Percentiles rank a stretch among this genome's conserved stretches.
Evolutionary conservation across 2,888 invertebrate genomes (phyloP).

Genomic region (Cataglyphis altisquamis): DNA sequence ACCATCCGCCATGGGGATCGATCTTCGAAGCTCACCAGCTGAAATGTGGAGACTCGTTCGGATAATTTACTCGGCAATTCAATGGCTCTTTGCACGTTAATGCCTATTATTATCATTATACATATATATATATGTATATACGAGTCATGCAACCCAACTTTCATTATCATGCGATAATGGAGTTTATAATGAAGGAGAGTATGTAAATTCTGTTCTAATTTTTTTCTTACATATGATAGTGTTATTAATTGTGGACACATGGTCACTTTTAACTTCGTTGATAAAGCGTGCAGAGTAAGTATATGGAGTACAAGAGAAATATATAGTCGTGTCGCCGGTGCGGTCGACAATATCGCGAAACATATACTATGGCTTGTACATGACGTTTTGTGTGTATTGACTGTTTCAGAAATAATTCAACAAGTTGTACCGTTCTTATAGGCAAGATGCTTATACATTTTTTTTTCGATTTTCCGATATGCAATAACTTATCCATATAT

Average conservation of each 20-base stretch:
- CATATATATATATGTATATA: not conserved
- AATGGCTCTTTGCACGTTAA: constrained; percentile 1
- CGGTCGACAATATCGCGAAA: constrained; percentile 43
- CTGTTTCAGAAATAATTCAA: constrained; percentile 38
- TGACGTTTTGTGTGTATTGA: constrained; percentile 39
- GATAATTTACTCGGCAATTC: constrained; percentile 23
- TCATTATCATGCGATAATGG: constrained; percentile 10
- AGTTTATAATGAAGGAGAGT: not conserved
- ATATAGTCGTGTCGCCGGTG: constrained; percentile 21
- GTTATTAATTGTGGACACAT: not conserved
- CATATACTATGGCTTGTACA: constrained; percentile 2
- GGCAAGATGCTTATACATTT: constrained; percentile 16
- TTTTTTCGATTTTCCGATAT: not conserved
- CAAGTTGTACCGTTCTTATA: not conserved
- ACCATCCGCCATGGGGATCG: constrained; percentile 17
- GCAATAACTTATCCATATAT: constrained; percentile 1
- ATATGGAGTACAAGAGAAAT: constrained; percentile 32
- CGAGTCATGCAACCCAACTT: constrained; percentile 14
- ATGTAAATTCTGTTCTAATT: not conserved
- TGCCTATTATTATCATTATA: constrained; percentile 13
- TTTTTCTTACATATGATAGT: not conserved
- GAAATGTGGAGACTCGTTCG: constrained; percentile 20
- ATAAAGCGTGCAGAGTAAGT: constrained; percentile 25
- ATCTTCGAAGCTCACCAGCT: constrained; percentile 21
- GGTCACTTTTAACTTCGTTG: constrained; percentile 14